Evolutionary conservation across 2,888 invertebrate genomes (phyloP), one percentile per base, ranked within the genome.

Genomic region (Drosophila sordidula): DNA sequence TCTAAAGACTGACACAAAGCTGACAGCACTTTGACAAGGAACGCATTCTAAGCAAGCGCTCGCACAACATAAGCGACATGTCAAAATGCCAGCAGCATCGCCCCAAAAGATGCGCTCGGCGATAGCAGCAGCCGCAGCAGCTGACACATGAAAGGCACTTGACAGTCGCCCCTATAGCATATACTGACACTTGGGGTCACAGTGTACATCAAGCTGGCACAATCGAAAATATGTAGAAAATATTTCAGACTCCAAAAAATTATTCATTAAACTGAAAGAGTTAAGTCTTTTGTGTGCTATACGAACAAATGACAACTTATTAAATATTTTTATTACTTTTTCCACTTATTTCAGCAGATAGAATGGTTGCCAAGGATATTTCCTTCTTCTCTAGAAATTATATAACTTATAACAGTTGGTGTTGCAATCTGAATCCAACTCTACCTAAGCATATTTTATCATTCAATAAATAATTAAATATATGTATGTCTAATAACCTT

Each of bases 21-120:
- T 80, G 85, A 86, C 85, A 85, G 80, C 69, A 64, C 84, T 84
- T 85, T 87, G 85, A 86, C 85, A 82, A 67, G 73, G 74, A 85
- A 87, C 85, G 87, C 87, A 87, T 82, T 80, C 85, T 87, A 79
- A 86, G 87, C 87, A 82, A 70, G 59, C 78, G 69, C 68, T 54
- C 57, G 59, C 68, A 68, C 72, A 79, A 78, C 82, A 82, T 83
- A 83, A 86, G 83, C 83, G 83, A 86, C 83, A 79, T 83, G 84
- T 86, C 84, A 83, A 75, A 80, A 81, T 70, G 86, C 75, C 83
- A 77, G 72, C 67, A 75, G 72, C 86, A 83, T 74, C 80, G 65
- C 34, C 42, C 80, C 74, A 72, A 62, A 81, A 83, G 85, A 82
- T 85, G 71, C 78, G 81, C 73, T 80, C 68, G 59, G 73, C 81